phyloP scores from a whole-genome alignment of 2,113 vertebrate species.

The Bubo blakistoni region DNA sequence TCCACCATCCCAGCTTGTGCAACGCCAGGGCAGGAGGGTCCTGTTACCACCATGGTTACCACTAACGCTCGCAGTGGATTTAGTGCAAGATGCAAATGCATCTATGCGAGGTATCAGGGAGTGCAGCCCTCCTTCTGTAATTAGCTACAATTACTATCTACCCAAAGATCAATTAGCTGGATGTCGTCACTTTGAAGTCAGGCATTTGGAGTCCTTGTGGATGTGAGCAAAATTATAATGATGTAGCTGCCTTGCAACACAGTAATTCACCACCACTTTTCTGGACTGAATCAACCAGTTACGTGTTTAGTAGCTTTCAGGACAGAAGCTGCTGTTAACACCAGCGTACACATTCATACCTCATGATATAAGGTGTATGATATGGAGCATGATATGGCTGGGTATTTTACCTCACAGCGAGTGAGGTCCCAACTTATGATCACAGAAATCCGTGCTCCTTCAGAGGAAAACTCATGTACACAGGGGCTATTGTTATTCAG shows the following conservation, averaged over 20 bases:
- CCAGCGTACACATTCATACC: neutral
- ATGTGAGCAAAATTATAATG: neutral
- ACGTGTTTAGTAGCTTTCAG: neutral
- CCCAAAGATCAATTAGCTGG: neutral
- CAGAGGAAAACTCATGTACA: neutral
- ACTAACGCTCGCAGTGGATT: accelerated
- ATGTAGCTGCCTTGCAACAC: neutral
- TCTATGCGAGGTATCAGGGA: neutral
- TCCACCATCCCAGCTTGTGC: neutral
- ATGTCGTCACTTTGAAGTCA: neutral
- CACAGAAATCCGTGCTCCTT: neutral
- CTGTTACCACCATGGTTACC: accelerated
- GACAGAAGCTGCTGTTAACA: neutral
- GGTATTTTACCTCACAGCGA: neutral
- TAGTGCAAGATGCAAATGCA: accelerated
- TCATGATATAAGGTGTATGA: neutral
- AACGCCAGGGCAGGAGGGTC: neutral
- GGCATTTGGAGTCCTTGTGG: neutral
- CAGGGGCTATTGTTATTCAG: neutral
- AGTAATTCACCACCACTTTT: neutral
- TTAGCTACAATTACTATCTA: neutral
- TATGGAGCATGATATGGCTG: accelerated
- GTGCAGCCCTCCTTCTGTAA: neutral
- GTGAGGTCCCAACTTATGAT: neutral
- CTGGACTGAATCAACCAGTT: neutral